These are phyloP conservation scores for Drosophila siamana DNA, from an alignment of 2,888 invertebrate species.

Conservation along the genomic window DNA sequence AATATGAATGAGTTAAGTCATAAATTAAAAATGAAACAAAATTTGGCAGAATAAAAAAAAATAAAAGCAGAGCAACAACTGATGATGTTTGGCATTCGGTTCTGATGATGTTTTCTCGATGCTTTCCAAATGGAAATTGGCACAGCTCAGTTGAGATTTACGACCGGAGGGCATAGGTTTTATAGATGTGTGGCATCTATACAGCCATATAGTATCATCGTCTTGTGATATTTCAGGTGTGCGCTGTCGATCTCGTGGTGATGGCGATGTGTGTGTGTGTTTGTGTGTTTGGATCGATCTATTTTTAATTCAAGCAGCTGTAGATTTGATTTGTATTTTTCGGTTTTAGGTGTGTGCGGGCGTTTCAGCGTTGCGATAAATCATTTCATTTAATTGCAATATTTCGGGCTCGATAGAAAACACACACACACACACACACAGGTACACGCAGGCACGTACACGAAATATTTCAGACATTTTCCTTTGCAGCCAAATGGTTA, in stretches of 20 bases:
- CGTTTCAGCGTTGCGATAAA: constrained; percentile 61
- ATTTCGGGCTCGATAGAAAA: constrained; percentile 54
- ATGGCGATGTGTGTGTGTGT: not conserved
- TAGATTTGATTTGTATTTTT: constrained; percentile 38
- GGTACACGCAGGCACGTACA: not conserved
- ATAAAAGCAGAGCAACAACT: constrained; percentile 42
- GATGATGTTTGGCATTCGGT: constrained; percentile 24
- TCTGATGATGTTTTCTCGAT: constrained; percentile 46
- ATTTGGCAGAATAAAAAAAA: constrained; percentile 38
- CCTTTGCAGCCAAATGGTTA: constrained; percentile 36
- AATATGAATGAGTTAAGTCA: constrained; percentile 56
- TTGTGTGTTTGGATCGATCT: constrained; percentile 37
- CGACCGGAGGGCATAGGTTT: constrained; percentile 51
- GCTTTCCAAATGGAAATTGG: constrained; percentile 66
- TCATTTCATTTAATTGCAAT: constrained; percentile 75
- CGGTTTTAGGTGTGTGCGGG: constrained; percentile 42
- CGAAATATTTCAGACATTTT: constrained; percentile 60
- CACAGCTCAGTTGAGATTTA: constrained; percentile 60
- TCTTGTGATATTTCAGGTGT: constrained; percentile 66
- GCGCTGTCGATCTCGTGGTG: constrained; percentile 35
- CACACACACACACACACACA: constrained; percentile 21
- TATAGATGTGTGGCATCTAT: constrained; percentile 31
- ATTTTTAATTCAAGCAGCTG: constrained; percentile 43
- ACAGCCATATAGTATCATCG: constrained; percentile 6
- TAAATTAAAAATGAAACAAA: constrained; percentile 61